phyloP scores from a whole-genome alignment of 2,113 vertebrate species.

The Girardinichthys multiradiatus region DNA sequence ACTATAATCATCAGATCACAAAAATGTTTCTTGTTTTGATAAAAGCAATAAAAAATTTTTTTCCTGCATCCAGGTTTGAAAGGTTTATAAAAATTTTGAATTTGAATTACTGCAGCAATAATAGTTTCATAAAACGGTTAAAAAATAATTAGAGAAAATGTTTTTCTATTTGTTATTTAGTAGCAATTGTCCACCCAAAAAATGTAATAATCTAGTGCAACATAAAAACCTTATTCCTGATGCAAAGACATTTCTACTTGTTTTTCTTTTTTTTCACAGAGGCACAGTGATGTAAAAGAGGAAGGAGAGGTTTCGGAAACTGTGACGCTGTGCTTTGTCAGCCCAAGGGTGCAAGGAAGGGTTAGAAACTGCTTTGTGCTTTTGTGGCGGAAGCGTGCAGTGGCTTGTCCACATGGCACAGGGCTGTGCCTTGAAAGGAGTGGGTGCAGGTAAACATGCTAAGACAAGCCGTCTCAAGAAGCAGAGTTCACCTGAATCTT shows the following conservation, averaged over 20 bases:
- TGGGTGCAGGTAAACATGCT: slow-evolving; percentile 73
- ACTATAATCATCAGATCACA: too few relatives aligned
- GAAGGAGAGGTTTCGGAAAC: slow-evolving; percentile 72
- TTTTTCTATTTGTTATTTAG: neutral
- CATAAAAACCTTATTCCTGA: slow-evolving; percentile 15
- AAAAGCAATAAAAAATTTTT: neutral
- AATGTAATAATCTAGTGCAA: neutral
- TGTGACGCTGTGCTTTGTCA: slow-evolving; percentile 72
- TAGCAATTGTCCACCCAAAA: neutral
- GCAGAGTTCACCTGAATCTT: slow-evolving; percentile 16
- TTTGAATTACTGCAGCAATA: neutral
- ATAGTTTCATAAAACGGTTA: neutral
- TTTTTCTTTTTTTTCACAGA: slow-evolving; percentile 16
- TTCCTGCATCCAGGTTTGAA: neutral
- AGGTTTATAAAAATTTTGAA: neutral
- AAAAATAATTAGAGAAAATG: neutral
- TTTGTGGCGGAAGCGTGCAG: slow-evolving; percentile 64
- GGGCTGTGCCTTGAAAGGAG: slow-evolving; percentile 55
- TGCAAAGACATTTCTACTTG: slow-evolving; percentile 17
- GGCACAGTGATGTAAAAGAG: slow-evolving; percentile 64
- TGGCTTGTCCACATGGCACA: slow-evolving; percentile 61
- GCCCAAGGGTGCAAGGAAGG: slow-evolving; percentile 49
- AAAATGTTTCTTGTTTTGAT: neutral
- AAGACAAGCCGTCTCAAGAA: slow-evolving; percentile 50
- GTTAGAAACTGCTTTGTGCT: slow-evolving; percentile 54